Base-by-base conservation (phyloP, 2,888 invertebrate species). In the Dryadula phaetusa region DNA sequence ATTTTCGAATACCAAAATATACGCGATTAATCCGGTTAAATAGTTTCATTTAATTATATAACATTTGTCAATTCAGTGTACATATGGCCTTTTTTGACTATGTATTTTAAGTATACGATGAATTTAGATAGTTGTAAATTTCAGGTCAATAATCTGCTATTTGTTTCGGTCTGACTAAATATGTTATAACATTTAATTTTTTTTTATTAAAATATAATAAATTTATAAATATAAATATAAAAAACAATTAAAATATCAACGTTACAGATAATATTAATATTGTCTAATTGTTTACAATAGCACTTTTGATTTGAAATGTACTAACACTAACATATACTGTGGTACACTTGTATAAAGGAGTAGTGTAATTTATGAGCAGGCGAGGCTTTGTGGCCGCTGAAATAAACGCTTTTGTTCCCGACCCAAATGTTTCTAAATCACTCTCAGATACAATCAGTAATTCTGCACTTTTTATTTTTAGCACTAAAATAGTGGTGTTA, bases 351-450 rank as follows among this genome's bases (percentile, higher is more conserved):
- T 67, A 64, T 65, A 67, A 63, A 66, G 67, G 61, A 70, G 72
- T 66, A 74, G 70, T 70, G 80, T 82, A 79, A 85, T 85, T 84
- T 84, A 86, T 78, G 81, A 76, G 75, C 71, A 70, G 73, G 70
- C 71, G 72, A 66, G 75, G 78, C 79, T 79, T 82, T 83, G 84
- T 79, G 81, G 82, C 75, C 75, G 72, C 69, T 77, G 78, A 79
- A 73, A 80, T 79, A 78, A 79, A 79, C 77, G 81, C 81, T 76
- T 80, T 84, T 85, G 82, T 85, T 77, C 75, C 76, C 71, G 72
- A 64, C 71, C 76, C 74, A 72, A 78, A 77, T 82, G 80, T 82
- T 81, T 82, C 84, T 87, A 85, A 85, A 86, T 86, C 86, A 86
- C 81, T 75, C 73, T 66, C 72, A 79, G 84, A 85, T 83, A 85